These are phyloP conservation scores for Drosophila miranda DNA, from an alignment of 1,140 invertebrate species.

Conservation along the genomic window DNA sequence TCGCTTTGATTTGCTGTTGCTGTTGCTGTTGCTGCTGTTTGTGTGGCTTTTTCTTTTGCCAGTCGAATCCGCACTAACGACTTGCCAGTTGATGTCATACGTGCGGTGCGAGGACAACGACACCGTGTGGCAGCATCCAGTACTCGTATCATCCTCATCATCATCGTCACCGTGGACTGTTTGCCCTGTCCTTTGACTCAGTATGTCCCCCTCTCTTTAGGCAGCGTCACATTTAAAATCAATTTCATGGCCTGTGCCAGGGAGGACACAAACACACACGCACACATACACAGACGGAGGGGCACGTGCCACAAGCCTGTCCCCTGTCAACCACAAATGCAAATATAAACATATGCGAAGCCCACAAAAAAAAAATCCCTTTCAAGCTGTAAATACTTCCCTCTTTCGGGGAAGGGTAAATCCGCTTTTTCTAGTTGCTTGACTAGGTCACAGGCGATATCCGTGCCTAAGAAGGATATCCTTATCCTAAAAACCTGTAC, in stretches of 20 bases:
- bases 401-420: conserved; percentile 24
- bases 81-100: conserved; percentile 74
- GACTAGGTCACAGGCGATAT: too few relatives aligned
- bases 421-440: conserved; percentile 5
- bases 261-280: conserved; percentile 14
- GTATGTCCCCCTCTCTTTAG: conserved; percentile 46
- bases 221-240: conserved; percentile 72
- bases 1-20: conserved; percentile 69
- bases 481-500: too few relatives aligned
- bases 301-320: conserved; percentile 19
- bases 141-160: conserved; percentile 17
- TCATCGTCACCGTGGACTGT: conserved; percentile 36
- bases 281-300: neutral
- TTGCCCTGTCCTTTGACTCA: conserved; percentile 30
- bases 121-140: conserved; percentile 24
- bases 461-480: too few relatives aligned
- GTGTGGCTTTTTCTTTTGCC: conserved; percentile 51
- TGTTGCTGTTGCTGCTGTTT: conserved; percentile 42
- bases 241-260: conserved; percentile 59
- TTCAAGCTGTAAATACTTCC: conserved; percentile 48
- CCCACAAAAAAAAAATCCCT: conserved; percentile 43
- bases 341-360: conserved; percentile 64
- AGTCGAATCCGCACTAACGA: conserved; percentile 63
- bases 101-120: conserved; percentile 51
- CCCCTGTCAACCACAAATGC: conserved; percentile 52